Conservation (phyloP, 1,140 invertebrate genomes). For the Hyles vespertilio region DNA sequence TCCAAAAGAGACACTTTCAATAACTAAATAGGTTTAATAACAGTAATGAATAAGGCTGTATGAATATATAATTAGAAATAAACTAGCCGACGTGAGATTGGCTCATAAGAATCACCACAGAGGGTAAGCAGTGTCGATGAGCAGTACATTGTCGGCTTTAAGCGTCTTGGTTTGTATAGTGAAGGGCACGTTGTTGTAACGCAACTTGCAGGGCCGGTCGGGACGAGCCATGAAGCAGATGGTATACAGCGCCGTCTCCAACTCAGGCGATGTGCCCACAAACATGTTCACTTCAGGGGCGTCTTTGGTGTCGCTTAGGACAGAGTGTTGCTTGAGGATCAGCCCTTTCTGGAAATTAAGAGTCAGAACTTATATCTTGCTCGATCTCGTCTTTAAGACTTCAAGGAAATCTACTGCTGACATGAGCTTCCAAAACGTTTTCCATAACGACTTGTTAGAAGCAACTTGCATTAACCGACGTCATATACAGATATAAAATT, state of each 20-base stretch:
- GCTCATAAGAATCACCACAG: slow-evolving; percentile 17
- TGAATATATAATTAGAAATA: no score
- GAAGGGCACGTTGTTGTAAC: slow-evolving; percentile 55
- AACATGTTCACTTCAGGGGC: slow-evolving; percentile 80
- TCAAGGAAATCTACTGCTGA: not conserved
- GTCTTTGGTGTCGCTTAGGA: slow-evolving; percentile 65
- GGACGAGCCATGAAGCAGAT: slow-evolving; percentile 88
- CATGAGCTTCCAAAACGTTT: no score
- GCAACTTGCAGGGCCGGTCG: slow-evolving; percentile 71
- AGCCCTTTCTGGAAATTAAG: slow-evolving; percentile 57
- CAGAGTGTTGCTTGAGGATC: slow-evolving; percentile 63
- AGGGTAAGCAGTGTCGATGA: slow-evolving; percentile 64
- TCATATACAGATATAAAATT: no score
- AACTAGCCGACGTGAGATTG: no score
- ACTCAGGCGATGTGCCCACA: slow-evolving; percentile 93
- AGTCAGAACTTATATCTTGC: not conserved
- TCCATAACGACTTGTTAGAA: no score
- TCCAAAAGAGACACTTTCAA: no score
- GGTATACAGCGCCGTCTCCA: slow-evolving; percentile 94
- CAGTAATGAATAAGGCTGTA: no score
- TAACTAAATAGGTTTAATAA: no score
- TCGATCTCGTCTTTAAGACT: not conserved
- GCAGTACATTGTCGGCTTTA: slow-evolving; percentile 47
- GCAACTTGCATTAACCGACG: no score
- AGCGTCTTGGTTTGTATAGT: slow-evolving; percentile 64